Evolutionary conservation across 2,113 vertebrate species (phyloP), one percentile per base, ranked within the genome.

Genomic region (Mustela lutreola): DNA sequence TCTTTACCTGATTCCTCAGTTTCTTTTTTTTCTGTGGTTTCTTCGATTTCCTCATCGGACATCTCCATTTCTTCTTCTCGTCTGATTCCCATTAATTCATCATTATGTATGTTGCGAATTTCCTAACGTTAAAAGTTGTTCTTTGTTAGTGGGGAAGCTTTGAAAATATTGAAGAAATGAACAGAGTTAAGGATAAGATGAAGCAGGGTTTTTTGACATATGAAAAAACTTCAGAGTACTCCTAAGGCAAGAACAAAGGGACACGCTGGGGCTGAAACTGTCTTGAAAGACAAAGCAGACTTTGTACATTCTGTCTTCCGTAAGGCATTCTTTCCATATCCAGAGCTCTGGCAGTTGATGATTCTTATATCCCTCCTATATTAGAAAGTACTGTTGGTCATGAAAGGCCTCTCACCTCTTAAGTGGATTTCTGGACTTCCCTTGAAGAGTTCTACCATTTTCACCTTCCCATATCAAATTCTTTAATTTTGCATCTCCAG

Each of bases 51-150:
- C 48, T 99, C 99, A 50, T 99, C 99, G 24, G 99, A 99, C 99
- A 99, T 99, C 97, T 99, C 99, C 99, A 99, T 99, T 98, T 99
- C 99, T 98, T 99, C 99, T 98, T 99, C 99, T 92, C 99, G 98
- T 28, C 99, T 99, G 98, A 99, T 99, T 94, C 99, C 99, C 99
- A 99, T 99, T 97, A 99, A 99, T 98, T 99, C 99, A 98, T 99
- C 99, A 4, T 99, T 99, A 97, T 99, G 99, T 98, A 99, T 99
- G 98, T 99, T 99, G 95, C 99, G 99, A 76, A 99, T 99, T 98
- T 99, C 99, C 99, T 99, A 99, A 24, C 97, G 98, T 98, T 98
- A 98, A 98, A 98, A 96, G 96, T 48, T 7, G 98, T 19, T 83
- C 8, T 12, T 81, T 97, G 97, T 92, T 97, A 70, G 42, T 70